Evolutionary conservation across 2,888 invertebrate genomes (phyloP).

Genomic region (Microplitis deprimator): DNA sequence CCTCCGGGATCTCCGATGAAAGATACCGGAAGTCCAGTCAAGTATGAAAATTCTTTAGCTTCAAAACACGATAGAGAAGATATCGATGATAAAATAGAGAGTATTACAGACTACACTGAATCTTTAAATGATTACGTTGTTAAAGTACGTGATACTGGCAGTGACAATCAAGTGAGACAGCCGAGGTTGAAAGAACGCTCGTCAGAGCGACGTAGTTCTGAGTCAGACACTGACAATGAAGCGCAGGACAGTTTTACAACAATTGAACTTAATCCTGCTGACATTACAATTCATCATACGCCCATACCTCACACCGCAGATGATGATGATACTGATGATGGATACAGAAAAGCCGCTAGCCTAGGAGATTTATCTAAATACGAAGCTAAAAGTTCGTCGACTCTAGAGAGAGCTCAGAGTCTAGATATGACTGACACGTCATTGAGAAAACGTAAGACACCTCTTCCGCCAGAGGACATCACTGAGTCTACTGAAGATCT

Average conservation of each 20-base stretch:
- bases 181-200: constrained; percentile 44
- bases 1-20: constrained; percentile 72
- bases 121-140: constrained; percentile 57
- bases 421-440: constrained; percentile 80
- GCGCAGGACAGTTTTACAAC: constrained; percentile 74
- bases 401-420: constrained; percentile 85
- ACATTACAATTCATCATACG: constrained; percentile 82
- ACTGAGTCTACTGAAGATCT: constrained; percentile 68
- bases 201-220: constrained; percentile 66
- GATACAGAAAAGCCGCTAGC: constrained; percentile 82
- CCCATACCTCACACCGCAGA: constrained; percentile 71
- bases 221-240: constrained; percentile 73
- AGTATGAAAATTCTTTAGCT: constrained; percentile 31
- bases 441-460: constrained; percentile 79
- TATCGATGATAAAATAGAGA: constrained; percentile 58
- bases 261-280: constrained; percentile 82
- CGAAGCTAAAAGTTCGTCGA: constrained; percentile 74
- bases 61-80: constrained; percentile 41
- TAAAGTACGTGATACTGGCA: constrained; percentile 53
- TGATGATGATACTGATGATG: constrained; percentile 74
- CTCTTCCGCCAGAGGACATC: constrained; percentile 71
- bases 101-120: constrained; percentile 60
- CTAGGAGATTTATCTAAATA: constrained; percentile 85
- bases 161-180: constrained; percentile 44
- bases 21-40: constrained; percentile 8